Percentiles rank a stretch among this genome's conserved stretches.
Conservation (phyloP, 2,888 invertebrate species). For the Limenitis camilla region DNA sequence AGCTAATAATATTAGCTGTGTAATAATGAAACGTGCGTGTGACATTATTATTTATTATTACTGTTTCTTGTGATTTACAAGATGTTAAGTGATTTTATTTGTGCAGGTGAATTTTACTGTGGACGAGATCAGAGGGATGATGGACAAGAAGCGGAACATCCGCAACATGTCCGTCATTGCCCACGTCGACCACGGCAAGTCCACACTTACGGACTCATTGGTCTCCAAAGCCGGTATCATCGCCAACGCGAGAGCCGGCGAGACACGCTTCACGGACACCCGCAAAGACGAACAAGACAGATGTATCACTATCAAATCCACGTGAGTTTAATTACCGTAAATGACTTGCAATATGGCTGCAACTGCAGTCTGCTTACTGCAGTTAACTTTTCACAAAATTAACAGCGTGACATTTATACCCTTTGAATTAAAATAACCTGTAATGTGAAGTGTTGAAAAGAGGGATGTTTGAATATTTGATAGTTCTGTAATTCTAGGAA, state of each 20-base stretch:
- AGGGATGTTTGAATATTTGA: no score
- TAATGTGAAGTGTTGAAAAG: no score
- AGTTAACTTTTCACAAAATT: background rate
- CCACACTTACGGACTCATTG: slow-evolving; percentile 98
- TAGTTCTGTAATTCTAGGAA: background rate
- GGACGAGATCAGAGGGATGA: slow-evolving; percentile 99
- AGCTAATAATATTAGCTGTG: background rate
- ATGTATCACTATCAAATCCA: slow-evolving; percentile 99
- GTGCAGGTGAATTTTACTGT: slow-evolving; percentile 99
- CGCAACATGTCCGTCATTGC: slow-evolving; percentile 99
- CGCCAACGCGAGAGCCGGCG: slow-evolving; percentile 98
- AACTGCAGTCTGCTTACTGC: background rate
- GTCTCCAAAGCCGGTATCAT: slow-evolving; percentile 99
- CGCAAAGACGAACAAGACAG: slow-evolving; percentile 99
- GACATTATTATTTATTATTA: slow-evolving; percentile 24
- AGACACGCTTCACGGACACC: slow-evolving; percentile 99
- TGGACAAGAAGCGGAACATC: slow-evolving; percentile 99
- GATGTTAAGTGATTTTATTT: slow-evolving; percentile 55
- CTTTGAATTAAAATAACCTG: no score
- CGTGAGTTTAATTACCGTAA: slow-evolving; percentile 79
- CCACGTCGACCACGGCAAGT: slow-evolving; percentile 99
- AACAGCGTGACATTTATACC: no score
- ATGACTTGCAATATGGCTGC: slow-evolving; percentile 21
- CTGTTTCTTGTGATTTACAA: slow-evolving; percentile 42
- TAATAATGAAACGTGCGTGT: slow-evolving; percentile 51